phyloP scores from a whole-genome alignment of 2,113 vertebrate genomes.

The zebrafish (Danio rerio) region GRCz12tu NC_133180.1:63335501-63336000 shows the following conservation, averaged over 20 bases:
- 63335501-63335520: neutral
- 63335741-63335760: no score
- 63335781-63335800: neutral
- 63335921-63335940: neutral
- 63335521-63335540: neutral
- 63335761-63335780: neutral
- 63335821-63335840: neutral
- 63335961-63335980: constrained; percentile 29
- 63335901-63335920: neutral
- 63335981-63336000: constrained; percentile 32
- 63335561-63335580: neutral
- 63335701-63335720: neutral
- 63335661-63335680: neutral
- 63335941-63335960: constrained; percentile 20
- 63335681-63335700: neutral
- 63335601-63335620: neutral
- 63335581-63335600: neutral
- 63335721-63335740: neutral
- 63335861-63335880: constrained; percentile 8
- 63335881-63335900: constrained; percentile 21
- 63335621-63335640: neutral
- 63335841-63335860: constrained; percentile 13
- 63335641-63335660: neutral
- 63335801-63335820: neutral
- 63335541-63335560: neutral